Percentiles rank a stretch among this genome's conserved stretches.
phyloP scores from a whole-genome alignment of 2,113 vertebrate species.

The Mastomys natalensis region DNA sequence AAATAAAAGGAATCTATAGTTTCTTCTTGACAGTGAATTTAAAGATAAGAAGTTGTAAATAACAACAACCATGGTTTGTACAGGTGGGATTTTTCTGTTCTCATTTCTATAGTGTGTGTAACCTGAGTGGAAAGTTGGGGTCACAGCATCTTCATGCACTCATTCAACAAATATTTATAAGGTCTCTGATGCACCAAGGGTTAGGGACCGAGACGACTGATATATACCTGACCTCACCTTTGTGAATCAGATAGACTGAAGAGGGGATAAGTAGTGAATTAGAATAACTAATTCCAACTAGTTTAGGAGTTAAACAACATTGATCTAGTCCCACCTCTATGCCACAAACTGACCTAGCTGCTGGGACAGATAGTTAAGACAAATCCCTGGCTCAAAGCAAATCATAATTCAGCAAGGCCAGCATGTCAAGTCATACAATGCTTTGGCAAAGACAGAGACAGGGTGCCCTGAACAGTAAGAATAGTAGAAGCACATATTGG shows the following conservation, averaged over 20 bases:
- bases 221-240: background rate
- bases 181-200: background rate
- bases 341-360: background rate
- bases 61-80: constrained; percentile 67
- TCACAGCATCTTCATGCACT: constrained; percentile 10
- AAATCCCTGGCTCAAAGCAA: background rate
- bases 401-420: background rate
- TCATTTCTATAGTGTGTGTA: constrained; percentile 52
- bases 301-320: constrained; percentile 16
- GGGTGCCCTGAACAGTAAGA: background rate
- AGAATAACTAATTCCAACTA: constrained; percentile 45
- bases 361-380: background rate
- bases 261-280: background rate
- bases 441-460: background rate
- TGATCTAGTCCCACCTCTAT: background rate
- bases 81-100: constrained; percentile 68
- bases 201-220: constrained; percentile 4
- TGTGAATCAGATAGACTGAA: constrained; percentile 16
- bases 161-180: constrained; percentile 63
- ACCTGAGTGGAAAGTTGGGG: background rate
- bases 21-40: constrained; percentile 73
- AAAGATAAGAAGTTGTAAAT: constrained; percentile 63
- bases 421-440: background rate
- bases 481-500: background rate
- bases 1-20: constrained; percentile 73